These are phyloP conservation scores for Buphagus erythrorhynchus DNA, from an alignment of 2,797 vertebrate species.

Conservation along the genomic window DNA sequence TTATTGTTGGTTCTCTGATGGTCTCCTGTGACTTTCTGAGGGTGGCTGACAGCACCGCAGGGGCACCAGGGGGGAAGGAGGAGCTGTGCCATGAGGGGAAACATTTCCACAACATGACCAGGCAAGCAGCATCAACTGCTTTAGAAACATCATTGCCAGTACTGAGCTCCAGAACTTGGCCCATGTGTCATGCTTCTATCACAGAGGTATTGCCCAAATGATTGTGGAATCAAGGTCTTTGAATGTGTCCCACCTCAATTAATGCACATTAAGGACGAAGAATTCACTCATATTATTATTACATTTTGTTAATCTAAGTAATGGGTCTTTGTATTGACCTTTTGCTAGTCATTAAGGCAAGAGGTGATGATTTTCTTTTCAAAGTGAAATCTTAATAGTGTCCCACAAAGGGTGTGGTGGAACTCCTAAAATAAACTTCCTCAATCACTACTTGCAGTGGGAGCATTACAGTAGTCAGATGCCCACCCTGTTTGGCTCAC, in stretches of 20 bases:
- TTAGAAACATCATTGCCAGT: not conserved
- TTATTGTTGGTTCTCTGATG: not conserved
- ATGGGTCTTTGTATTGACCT: not conserved
- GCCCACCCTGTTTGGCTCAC: not conserved
- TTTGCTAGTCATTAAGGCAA: not conserved
- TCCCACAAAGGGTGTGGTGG: not conserved
- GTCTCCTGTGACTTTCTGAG: not conserved
- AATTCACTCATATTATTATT: not conserved
- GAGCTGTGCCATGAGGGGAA: not conserved
- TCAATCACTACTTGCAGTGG: not conserved
- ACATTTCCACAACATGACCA: not conserved
- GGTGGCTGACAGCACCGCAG: not conserved
- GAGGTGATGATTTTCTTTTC: not conserved
- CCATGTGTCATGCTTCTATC: not conserved
- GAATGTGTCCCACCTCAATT: not conserved
- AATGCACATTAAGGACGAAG: not conserved
- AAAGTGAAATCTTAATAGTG: not conserved
- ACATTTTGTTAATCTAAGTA: not conserved
- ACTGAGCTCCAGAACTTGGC: not conserved
- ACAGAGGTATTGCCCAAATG: not conserved
- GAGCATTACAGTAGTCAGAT: not conserved
- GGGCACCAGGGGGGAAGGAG: fast-evolving
- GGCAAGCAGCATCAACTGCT: not conserved
- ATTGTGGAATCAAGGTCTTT: not conserved
- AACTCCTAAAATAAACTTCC: not conserved